phyloP scores from a whole-genome alignment of 2,888 invertebrate genomes.

The Atrina japonica region DNA sequence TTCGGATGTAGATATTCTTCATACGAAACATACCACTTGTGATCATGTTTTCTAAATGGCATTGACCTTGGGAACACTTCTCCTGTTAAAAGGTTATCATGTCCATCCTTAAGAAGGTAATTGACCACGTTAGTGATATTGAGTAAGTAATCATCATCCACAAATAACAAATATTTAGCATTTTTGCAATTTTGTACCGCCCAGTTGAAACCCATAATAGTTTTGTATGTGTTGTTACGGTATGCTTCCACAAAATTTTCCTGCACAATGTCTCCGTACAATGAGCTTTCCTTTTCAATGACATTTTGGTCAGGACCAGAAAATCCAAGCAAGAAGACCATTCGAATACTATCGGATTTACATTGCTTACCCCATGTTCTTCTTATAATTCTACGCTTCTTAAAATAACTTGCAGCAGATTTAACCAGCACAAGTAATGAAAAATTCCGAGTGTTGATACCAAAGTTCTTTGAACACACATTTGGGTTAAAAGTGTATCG shows the following conservation, averaged over 20 bases:
- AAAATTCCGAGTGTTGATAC: too few species aligned
- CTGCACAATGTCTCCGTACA: constrained; percentile 8
- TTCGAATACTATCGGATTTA: not conserved
- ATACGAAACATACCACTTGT: constrained; percentile 58
- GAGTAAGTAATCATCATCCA: constrained; percentile 13
- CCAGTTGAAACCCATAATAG: constrained; percentile 21
- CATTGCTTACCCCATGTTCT: constrained; percentile 8
- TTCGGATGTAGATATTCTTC: constrained; percentile 56
- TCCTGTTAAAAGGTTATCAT: constrained; percentile 5
- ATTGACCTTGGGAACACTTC: not conserved
- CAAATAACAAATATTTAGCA: constrained; percentile 13
- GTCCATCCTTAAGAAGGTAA: not conserved
- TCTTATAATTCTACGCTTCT: not conserved
- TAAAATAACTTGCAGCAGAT: not conserved
- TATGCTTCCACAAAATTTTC: constrained; percentile 13
- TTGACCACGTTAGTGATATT: too few species aligned
- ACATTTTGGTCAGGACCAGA: not conserved
- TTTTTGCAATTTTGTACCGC: not conserved
- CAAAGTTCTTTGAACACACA: too few species aligned
- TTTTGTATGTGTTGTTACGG: constrained; percentile 13
- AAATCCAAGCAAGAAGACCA: constrained; percentile 8
- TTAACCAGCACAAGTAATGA: constrained; percentile 4
- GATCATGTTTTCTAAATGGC: constrained; percentile 45
- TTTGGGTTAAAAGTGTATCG: too few species aligned
- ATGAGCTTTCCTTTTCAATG: not conserved